Base-by-base conservation (phyloP, 2,888 invertebrate genomes). In the Charanyca ferruginea region DNA sequence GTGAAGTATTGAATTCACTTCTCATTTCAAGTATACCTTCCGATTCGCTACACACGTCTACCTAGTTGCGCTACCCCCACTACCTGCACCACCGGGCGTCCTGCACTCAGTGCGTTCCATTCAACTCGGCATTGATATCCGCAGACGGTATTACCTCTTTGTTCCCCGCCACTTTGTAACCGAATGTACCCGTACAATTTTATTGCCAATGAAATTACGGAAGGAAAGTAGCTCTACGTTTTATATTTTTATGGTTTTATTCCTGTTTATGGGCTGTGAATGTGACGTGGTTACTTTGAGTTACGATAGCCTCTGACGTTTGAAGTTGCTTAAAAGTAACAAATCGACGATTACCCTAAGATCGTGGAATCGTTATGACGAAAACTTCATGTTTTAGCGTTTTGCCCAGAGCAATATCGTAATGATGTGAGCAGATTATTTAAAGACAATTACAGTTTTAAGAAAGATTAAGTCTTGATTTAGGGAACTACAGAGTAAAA, bases 121-220 rank as follows among this genome's bases (percentile, higher is more conserved):
- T 77, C 70, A 66, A 44, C 54, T 32, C 57, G 11, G n/a, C 51
- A 78, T 66, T 66, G 75, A 60, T 68, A 75, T 70, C 66, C 74
- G 69, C 51, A 28, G 32, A 42, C 68, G 60, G 79, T 72, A 75
- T 79, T 81, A 66, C 79, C 60, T 75, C 75, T 81, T 79, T 79
- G 81, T 79, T 81, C 59, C 60, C 54, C 7, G 28, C 54, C 75
- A 74, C 67, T 65, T 63, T 66, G 73, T 68, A 54, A 64, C 61
- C 65, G 59, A 68, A 66, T 53, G 80, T 63, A 53, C 45, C 42
- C 44, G 18, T 66, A 55, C 67, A 67, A 38, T 75, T 79, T 79
- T 79, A 75, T 79, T 81, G 62, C 53, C 75, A 71, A 79, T 75
- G 61, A 71, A 81, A 78, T 78, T 66, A 78, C 79, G 61, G 61